Conservation (phyloP, 2,797 vertebrate species). For the Falco biarmicus region DNA sequence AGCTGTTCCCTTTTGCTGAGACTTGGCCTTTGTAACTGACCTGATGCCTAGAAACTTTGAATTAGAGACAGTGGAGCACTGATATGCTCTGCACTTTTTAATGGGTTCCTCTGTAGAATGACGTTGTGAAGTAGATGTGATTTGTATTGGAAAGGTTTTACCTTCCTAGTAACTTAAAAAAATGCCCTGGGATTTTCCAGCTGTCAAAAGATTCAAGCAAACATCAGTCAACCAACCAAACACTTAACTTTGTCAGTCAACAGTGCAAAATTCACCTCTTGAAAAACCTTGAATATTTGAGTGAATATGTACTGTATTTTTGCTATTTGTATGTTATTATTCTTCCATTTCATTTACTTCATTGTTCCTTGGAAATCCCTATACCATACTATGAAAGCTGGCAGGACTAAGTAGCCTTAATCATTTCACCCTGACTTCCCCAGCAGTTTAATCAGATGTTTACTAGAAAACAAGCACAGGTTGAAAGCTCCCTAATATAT, state of each 20-base stretch:
- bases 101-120: background rate
- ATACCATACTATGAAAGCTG: background rate
- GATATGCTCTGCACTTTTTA: background rate
- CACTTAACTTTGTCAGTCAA: background rate
- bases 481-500: background rate
- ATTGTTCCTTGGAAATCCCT: background rate
- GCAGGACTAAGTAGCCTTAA: background rate
- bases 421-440: background rate
- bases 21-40: background rate
- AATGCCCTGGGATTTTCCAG: background rate
- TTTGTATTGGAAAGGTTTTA: background rate
- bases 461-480: background rate
- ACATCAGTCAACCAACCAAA: background rate
- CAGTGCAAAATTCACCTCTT: background rate
- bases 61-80: background rate
- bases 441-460: background rate
- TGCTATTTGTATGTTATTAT: background rate
- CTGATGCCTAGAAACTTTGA: background rate
- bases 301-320: background rate
- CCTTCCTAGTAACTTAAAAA: background rate
- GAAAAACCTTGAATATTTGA: background rate
- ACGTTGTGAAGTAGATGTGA: background rate
- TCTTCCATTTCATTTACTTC: background rate
- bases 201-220: background rate
- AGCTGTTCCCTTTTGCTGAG: background rate